Percentiles rank a stretch among this genome's conserved stretches.
Conservation (phyloP, 2,888 invertebrate genomes). For the Melanargia galathea region DNA sequence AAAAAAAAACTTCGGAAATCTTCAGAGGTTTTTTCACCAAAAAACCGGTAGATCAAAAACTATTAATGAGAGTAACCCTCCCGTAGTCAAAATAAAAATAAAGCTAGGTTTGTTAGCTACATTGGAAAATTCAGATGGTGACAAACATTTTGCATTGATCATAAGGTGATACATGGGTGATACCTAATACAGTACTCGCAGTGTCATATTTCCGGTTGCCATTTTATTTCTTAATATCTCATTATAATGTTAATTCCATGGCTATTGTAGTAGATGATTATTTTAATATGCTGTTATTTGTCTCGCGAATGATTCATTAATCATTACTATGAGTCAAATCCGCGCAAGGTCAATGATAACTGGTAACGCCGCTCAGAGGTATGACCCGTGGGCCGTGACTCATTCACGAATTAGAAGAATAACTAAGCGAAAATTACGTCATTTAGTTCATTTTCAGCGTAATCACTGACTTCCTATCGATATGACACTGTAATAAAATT, state of each 20-base stretch:
- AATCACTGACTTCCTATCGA: not conserved
- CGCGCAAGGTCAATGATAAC: constrained; percentile 13
- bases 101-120: no score
- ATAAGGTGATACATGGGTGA: no score
- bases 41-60: no score
- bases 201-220: not conserved
- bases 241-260: not conserved
- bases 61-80: no score
- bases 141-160: no score
- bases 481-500: no score
- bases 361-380: constrained; percentile 3
- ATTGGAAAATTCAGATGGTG: no score
- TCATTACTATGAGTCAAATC: constrained; percentile 32
- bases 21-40: no score
- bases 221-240: not conserved
- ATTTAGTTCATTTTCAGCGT: not conserved
- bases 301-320: constrained; percentile 28
- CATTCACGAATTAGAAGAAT: constrained; percentile 3
- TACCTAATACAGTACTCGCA: no score
- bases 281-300: constrained; percentile 9
- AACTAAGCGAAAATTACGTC: not conserved
- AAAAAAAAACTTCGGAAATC: no score
- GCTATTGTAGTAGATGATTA: not conserved
- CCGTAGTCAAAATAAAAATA: no score
- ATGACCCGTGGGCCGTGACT: constrained; percentile 32